Percentiles rank a stretch among this genome's conserved stretches.
Conservation (phyloP, 1,140 invertebrate species). For the Drosophila pachea region DNA sequence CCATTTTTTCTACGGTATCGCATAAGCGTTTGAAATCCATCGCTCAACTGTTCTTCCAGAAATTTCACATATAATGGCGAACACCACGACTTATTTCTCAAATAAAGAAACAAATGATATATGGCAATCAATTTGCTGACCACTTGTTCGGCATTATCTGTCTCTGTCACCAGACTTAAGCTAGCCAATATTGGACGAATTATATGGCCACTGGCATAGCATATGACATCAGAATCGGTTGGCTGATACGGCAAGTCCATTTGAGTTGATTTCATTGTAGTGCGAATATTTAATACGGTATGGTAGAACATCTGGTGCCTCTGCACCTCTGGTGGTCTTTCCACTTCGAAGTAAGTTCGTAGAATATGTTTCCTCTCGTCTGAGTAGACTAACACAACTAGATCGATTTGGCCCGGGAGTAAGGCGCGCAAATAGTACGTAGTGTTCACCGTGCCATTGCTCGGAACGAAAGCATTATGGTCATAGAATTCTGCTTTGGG, state of each 20-base stretch:
- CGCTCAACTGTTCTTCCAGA: constrained; percentile 9
- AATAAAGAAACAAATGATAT: constrained; percentile 18
- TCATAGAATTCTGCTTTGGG: no score
- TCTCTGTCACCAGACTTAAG: not conserved
- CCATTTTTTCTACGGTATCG: constrained; percentile 5
- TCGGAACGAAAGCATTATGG: no score
- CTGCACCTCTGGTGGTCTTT: no score
- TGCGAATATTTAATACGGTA: no score
- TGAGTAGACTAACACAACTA: no score
- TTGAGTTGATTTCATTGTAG: not conserved
- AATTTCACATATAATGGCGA: not conserved
- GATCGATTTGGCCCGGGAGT: no score
- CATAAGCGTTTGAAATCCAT: constrained; percentile 31
- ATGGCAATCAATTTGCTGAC: constrained; percentile 32
- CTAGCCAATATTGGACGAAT: not conserved
- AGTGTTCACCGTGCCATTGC: no score
- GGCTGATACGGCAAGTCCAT: not conserved
- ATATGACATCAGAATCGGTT: constrained; percentile 4
- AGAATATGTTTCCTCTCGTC: no score
- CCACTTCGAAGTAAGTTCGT: no score
- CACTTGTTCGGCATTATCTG: constrained; percentile 30
- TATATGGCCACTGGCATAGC: constrained; percentile 2
- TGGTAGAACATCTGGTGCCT: no score
- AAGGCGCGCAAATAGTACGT: no score
- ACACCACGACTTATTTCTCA: not conserved